Conservation (phyloP, 2,113 vertebrate species). For the Apteryx mantelli region DNA sequence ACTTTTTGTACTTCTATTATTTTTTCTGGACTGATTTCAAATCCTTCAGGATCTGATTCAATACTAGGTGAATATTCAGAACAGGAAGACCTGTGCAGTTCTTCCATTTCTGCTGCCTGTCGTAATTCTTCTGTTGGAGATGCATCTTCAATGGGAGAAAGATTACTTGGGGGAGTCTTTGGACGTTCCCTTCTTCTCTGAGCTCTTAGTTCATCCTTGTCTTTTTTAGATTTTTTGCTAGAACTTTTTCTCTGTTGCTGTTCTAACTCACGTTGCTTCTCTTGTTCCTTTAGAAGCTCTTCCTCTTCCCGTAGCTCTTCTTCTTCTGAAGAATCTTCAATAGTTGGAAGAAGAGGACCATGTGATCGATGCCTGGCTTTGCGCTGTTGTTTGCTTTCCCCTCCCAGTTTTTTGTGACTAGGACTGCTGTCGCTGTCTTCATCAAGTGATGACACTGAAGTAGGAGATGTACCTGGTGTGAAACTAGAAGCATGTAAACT, state of each 20-base stretch:
- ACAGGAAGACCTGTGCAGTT: constrained; percentile 86
- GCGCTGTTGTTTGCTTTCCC: constrained; percentile 89
- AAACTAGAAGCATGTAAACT: constrained; percentile 94
- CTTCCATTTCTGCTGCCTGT: constrained; percentile 85
- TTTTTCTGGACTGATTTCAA: constrained; percentile 92
- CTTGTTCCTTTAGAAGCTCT: constrained; percentile 92
- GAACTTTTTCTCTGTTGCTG: constrained; percentile 86
- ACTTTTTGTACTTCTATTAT: constrained; percentile 94
- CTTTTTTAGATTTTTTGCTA: constrained; percentile 95
- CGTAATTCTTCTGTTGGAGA: constrained; percentile 89
- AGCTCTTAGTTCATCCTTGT: constrained; percentile 94
- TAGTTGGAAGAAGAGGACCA: constrained; percentile 89
- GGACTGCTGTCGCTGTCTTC: constrained; percentile 98
- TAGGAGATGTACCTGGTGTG: constrained; percentile 93
- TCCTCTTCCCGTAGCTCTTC: constrained; percentile 93
- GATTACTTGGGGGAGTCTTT: constrained; percentile 93
- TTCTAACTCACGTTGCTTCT: constrained; percentile 88
- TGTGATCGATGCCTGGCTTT: constrained; percentile 91
- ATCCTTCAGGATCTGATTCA: constrained; percentile 92
- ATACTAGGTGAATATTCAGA: constrained; percentile 92
- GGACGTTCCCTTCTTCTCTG: constrained; percentile 87
- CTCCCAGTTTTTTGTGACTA: constrained; percentile 86
- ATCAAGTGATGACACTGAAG: constrained; percentile 95
- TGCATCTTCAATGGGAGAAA: constrained; percentile 84
- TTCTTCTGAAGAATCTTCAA: constrained; percentile 96